phyloP scores from a whole-genome alignment of 1,140 invertebrate species.

The Eubasilissa regina region DNA sequence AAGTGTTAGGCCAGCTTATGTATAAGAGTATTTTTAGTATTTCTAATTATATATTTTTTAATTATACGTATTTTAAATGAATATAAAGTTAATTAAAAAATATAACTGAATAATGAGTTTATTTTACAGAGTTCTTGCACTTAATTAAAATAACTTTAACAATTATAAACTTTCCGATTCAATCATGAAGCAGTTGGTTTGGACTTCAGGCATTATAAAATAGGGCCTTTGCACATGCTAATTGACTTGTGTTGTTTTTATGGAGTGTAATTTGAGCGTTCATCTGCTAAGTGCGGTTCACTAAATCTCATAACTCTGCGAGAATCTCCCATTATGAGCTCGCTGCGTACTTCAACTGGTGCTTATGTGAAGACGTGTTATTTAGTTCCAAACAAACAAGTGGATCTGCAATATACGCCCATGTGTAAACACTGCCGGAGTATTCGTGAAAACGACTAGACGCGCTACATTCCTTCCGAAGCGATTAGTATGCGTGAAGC shows the following conservation, averaged over 20 bases:
- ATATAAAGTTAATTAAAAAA: no score
- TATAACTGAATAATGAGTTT: no score
- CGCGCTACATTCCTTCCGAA: background rate
- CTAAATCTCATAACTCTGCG: background rate
- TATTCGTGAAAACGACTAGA: background rate
- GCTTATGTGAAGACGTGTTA: conserved; percentile 24
- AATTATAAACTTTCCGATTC: conserved; percentile 25
- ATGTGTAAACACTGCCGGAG: background rate
- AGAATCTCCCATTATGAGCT: background rate
- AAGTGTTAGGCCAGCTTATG: no score
- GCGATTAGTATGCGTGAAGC: conserved; percentile 27
- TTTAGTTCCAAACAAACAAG: conserved; percentile 29
- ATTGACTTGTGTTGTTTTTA: conserved; percentile 23
- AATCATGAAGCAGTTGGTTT: conserved; percentile 33
- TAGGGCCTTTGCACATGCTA: conserved; percentile 17
- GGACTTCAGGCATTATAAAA: background rate
- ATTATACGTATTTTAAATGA: no score
- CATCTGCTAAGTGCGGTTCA: conserved; percentile 1
- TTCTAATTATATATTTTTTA: no score
- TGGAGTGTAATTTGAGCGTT: conserved; percentile 3
- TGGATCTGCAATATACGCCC: conserved; percentile 6
- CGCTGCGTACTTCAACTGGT: background rate
- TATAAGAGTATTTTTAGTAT: no score
- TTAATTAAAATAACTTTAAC: conserved; percentile 25
- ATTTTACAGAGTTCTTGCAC: background rate